Evolutionary conservation across 2,888 invertebrate species (phyloP), one percentile per base, ranked within the genome.

Genomic region (Brenthis hecate): DNA sequence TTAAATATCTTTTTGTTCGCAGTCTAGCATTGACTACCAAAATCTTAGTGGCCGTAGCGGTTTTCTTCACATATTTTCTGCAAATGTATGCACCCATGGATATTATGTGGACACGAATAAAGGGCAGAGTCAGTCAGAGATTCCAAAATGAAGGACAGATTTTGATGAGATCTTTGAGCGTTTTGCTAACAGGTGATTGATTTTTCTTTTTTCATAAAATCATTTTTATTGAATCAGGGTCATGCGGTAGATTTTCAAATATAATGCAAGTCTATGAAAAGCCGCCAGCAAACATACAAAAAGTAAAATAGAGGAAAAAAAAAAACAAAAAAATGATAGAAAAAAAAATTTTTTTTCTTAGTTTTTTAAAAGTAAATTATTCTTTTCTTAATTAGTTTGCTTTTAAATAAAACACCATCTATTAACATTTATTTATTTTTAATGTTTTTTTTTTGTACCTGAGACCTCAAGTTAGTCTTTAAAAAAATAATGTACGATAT

Each of bases 41-140:
- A 85, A 81, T 97, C 3, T 91, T 97, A 70, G 98, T 99, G 80
- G 96, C 97, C 0, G 76, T 97, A 0, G 97, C 98, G 0, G 97
- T 99, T 23, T 96, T 99, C 76, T 96, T 99, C 82, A 97, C 98
- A 0, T 99, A 98, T 82, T 97, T 97, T 65, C 94, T 99, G 0
- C 99, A 99, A 90, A 97, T 98, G 90, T 99, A 97, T 84, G 98
- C 99, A 0, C 98, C 99, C 0, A 95, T 97, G 88, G 96, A 97
- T 63, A 97, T 99, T 60, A 94, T 98, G 57, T 98, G 98, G 97
- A 95, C 95, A 8, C 93, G 94, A 66, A 83, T 98, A 8, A 88
- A 93, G 66, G 79, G 76, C 3, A 83, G 79, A 13, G 76, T 94
- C 3, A 82, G 84, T 2, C 80, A 84, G 62, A 84, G 84, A 54